Base-by-base conservation (phyloP, 2,113 vertebrate genomes). In the Sebastes schlegelii region DNA sequence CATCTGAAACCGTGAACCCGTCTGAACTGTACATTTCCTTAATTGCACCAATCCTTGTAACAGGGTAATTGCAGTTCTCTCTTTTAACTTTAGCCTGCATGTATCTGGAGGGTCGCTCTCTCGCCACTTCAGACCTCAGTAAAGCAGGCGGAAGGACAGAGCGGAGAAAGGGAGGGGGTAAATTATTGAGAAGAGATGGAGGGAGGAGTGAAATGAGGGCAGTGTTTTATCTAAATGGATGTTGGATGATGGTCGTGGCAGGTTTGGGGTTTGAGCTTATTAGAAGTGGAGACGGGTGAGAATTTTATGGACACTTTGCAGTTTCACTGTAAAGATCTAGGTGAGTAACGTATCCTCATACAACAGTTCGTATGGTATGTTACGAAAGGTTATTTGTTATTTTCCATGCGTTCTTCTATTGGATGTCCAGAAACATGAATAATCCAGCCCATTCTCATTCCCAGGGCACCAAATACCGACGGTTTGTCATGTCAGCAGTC, bases 11-110 rank as follows among this genome's bases (percentile, higher is more conserved):
- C 19, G 74, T 93, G 90, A 92, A 89, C 91, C 82, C 51, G 65
- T 69, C 86, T 92, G 88, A 94, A 93, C 91, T 90, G 85, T 92
- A 92, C 92, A 93, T 94, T 94, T 91, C 85, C 89, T 93, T 94
- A 92, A 94, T 92, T 94, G 92, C 83, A 45, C 46, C 60, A 54
- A 66, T 82, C 83, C 90, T 91, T 92, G 83, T 94, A 90, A 94
- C 88, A 79, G 83, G 87, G 82, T 94, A 93, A 95, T 93, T 93
- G 91, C 63, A 57, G 73, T 52, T 86, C 68, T 74, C 51, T 46
- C 46, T 73, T 83, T 83, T 84, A 77, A 82, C 69, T 78, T 77
- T 13, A 83, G 63, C 79, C 76, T 78, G 51, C 65, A n/a, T 85
- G 66, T 40, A 85, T 84, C 62, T 81, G 84, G 11, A 45, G 43